These are phyloP conservation scores for Tinamus major DNA, from an alignment of 2,797 vertebrate genomes.

Conservation along the genomic window DNA sequence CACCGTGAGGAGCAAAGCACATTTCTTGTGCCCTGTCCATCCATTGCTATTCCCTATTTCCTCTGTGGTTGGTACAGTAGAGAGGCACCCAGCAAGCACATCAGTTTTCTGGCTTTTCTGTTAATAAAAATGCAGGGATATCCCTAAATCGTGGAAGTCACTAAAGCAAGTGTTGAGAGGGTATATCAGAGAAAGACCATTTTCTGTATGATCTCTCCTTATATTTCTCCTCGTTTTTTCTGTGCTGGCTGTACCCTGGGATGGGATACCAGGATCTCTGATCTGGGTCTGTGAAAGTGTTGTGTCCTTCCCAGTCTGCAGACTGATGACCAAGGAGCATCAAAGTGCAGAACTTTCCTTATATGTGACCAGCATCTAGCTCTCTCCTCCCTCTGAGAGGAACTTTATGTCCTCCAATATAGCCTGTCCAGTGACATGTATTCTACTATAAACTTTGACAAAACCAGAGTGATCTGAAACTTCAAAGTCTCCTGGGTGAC, in stretches of 20 bases:
- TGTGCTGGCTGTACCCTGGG: neutral
- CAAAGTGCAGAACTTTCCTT: rapidly evolving
- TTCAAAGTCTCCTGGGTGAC: neutral
- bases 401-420: neutral
- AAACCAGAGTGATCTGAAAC: neutral
- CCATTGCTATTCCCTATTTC: neutral
- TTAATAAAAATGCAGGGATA: neutral
- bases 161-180: neutral
- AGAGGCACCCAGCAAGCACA: neutral
- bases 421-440: neutral
- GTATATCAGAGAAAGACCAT: neutral
- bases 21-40: neutral
- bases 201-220: neutral
- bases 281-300: neutral
- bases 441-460: neutral
- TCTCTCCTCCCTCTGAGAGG: neutral
- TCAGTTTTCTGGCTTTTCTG: neutral
- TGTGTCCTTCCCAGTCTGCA: neutral
- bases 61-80: neutral
- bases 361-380: rapidly evolving
- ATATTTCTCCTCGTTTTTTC: neutral
- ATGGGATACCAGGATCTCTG: neutral
- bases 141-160: neutral
- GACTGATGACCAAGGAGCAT: neutral
- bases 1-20: neutral